These are phyloP conservation scores for Polymixis lichenea DNA, from an alignment of 2,888 invertebrate genomes.

Conservation along the genomic window DNA sequence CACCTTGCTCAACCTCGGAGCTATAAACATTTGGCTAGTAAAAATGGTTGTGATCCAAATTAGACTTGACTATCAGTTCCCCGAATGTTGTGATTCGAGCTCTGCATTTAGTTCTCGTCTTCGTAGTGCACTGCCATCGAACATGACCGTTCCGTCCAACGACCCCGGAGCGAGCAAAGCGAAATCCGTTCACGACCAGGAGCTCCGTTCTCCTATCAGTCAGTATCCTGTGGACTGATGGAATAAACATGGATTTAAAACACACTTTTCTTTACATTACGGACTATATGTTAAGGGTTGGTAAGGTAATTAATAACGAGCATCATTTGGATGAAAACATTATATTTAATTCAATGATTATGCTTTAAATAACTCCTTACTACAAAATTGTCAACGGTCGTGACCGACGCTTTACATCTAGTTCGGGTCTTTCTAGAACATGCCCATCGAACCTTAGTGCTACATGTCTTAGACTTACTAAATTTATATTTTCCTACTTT, in stretches of 20 bases:
- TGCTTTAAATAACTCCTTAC: slow-evolving; percentile 61
- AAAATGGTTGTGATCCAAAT: slow-evolving; percentile 56
- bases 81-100: slow-evolving; percentile 67
- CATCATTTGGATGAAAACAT: not conserved
- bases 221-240: slow-evolving; percentile 47
- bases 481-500: slow-evolving; percentile 30
- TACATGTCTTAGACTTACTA: slow-evolving; percentile 22
- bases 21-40: slow-evolving; percentile 13
- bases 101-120: slow-evolving; percentile 68
- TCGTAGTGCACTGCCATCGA: slow-evolving; percentile 72
- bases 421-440: slow-evolving; percentile 69
- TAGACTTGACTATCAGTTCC: slow-evolving; percentile 38
- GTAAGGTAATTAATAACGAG: not conserved
- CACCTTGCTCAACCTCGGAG: no score
- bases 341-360: slow-evolving; percentile 45
- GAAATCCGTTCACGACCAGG: slow-evolving; percentile 58
- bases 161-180: slow-evolving; percentile 66
- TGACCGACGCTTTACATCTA: slow-evolving; percentile 70
- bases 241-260: slow-evolving; percentile 19
- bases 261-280: not conserved
- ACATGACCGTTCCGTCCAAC: slow-evolving; percentile 57
- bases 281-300: not conserved
- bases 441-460: slow-evolving; percentile 64
- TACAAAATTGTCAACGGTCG: slow-evolving; percentile 61
- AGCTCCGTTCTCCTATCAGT: slow-evolving; percentile 51